phyloP scores from a whole-genome alignment of 1,140 invertebrate genomes.

The Solen grandis region DNA sequence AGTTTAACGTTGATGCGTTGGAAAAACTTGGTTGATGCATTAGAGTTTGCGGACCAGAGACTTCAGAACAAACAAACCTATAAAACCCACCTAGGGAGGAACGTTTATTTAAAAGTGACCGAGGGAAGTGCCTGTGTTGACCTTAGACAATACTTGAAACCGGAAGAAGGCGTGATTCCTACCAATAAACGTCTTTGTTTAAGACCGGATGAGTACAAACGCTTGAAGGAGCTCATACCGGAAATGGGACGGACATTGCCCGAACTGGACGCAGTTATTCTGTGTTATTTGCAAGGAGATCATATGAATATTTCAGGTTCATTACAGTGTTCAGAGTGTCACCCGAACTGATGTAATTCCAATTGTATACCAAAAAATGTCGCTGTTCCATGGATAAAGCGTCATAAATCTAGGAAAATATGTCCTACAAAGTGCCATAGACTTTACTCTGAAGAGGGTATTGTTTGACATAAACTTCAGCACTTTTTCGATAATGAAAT shows the following conservation, averaged over 20 bases:
- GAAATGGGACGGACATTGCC: not conserved
- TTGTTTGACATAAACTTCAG: conserved; percentile 2
- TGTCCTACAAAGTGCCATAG: not conserved
- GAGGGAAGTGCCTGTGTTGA: not conserved
- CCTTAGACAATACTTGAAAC: not conserved
- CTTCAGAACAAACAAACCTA: too few species aligned
- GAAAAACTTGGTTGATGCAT: too few species aligned
- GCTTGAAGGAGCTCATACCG: not conserved
- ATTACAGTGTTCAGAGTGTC: not conserved
- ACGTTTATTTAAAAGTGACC: not conserved
- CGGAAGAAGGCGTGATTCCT: not conserved
- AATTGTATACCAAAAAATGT: too few species aligned
- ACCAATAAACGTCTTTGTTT: not conserved
- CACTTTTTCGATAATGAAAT: conserved; percentile 31
- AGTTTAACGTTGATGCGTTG: too few species aligned
- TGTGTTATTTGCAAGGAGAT: not conserved
- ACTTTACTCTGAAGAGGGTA: not conserved
- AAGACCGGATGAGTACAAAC: not conserved
- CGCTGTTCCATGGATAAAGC: not conserved
- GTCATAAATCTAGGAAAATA: not conserved
- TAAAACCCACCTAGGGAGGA: not conserved
- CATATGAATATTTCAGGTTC: not conserved
- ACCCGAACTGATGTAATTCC: not conserved
- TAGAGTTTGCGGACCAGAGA: too few species aligned
- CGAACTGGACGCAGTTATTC: not conserved